Base-by-base conservation (phyloP, 2,797 vertebrate species). In the Protonibea diacanthus region DNA sequence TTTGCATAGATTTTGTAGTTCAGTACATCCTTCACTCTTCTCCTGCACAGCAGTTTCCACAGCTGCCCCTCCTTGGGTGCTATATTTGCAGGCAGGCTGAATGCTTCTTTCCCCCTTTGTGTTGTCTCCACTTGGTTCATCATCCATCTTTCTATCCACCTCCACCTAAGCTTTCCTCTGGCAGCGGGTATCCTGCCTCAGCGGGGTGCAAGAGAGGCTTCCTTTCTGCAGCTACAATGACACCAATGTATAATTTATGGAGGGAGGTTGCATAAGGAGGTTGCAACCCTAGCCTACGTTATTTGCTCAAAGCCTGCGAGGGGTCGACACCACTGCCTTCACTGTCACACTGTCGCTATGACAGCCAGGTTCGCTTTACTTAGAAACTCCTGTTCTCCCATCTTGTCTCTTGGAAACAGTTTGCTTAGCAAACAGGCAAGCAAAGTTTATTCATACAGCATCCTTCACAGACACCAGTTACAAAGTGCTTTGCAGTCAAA, bases 211-310 rank as follows among this genome's bases (percentile, higher is more conserved):
- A 51, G 59, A 3, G 2, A 44, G 60, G 49, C 51, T 77, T 58
- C 29, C 58, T 63, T 76, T 78, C 67, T 59, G n/a, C 67, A 66
- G 20, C 66, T 71, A 74, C 65, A 72, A 70, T 71, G 55, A 57
- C 61, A 52, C 52, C 25, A 47, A 81, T 83, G 77, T 76, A 73
- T 81, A 76, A 78, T 81, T 81, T 45, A 87, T 74, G 47, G 49
- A 44, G 63, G 63, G 40, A 51, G 49, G 55, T 57, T 17, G 44
- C 57, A 56, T 47, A 42, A 51, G 18, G 23, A 47, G 67, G 53
- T 66, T 68, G 33, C 48, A 77, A 56, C 58, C 21, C 38, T 49
- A 44, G 33, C 18, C 64, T 0, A 11, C 6, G 58, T 69, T 71
- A 70, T 76, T 56, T 38, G 45, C 29, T 58, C 42, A 56, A 48